Base-by-base conservation (phyloP, 1,140 invertebrate species). In the Drosophila kurseongensis region DNA sequence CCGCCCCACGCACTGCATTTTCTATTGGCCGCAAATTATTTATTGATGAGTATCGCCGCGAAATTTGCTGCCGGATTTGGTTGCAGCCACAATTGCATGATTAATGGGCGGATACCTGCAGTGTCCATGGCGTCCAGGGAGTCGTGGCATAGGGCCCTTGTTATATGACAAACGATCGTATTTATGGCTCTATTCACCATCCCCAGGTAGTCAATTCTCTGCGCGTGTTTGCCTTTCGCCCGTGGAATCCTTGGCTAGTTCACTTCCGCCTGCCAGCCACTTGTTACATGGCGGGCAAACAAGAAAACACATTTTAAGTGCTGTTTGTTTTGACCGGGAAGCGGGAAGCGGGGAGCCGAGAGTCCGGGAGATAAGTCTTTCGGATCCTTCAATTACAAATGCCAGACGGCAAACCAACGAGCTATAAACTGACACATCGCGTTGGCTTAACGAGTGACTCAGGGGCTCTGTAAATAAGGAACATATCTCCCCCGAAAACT, bases 1-100 rank as follows among this genome's bases (percentile, higher is more conserved):
- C 83, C 82, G 83, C 82, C 83, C 79, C 82, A 86, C 78, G 78
- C 84, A 88, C 62, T 68, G 75, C 80, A 63, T 69, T 83, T 75
- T 66, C 66, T 66, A 35, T 71, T 58, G 56, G 14, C 72, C 48
- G 65, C 65, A 68, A 67, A 60, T 48, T 66, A 68, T 75, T 88
- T 82, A 85, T 85, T 78, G 82, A 85, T 85, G 82, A 67, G 78
- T 38, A 44, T 47, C 14, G 60, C 14, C n/a, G 72, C 51, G 50
- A 74, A 77, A 52, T 73, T 61, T 32, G 71, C 76, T 78, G 75
- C 63, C 80, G 76, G 65, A 57, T 42, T 55, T 48, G 41, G 42
- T 35, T 52, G 59, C 63, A 66, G 56, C 68, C 62, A 84, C 73
- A 74, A 78, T 80, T 65, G 51, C 62, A 55, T 86, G 82, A 86